Evolutionary conservation across 2,797 vertebrate species (phyloP), one percentile per base, ranked within the genome.

Genomic region (Melanotaenia trifasciata): DNA sequence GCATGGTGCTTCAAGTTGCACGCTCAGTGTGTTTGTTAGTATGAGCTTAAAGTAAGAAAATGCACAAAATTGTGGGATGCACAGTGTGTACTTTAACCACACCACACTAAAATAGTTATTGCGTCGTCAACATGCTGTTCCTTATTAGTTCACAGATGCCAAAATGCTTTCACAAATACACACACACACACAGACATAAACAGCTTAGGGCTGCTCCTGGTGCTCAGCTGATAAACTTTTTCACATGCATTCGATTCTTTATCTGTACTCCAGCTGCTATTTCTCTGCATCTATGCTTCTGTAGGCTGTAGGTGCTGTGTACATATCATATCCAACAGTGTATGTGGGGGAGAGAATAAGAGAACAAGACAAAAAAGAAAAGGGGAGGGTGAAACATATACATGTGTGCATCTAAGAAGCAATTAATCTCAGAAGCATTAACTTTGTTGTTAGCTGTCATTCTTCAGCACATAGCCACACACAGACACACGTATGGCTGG

Each of bases 61-160:
- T 2, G 3, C 26, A 47, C 20, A 4, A 22, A 30, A 70, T n/a
- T 54, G 53, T 68, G 36, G 40, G 51, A 58, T 70, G 51, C 60
- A n/a, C 32, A 47, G 38, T 76, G 73, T 65, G 50, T 60, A 80
- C 73, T 80, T 85, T 67, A 84, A 77, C 76, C 81, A 72, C 85
- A 80, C 26, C 69, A 50, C 58, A 85, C 79, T 33, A 62, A 89
- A 87, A 83, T 83, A 83, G 68, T 71, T 84, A 68, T 72, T 76
- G 75, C 76, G 10, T 67, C 51, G 72, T 87, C 80, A 83, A 79
- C 74, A 78, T 74, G 66, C 79, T 84, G 90, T 77, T 84, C 72
- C 76, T 82, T 90, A 91, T 90, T 90, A 81, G 86, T 63, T 76
- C 84, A 88, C 84, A 92, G 82, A 92, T 85, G 78, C 65, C 58